Percentiles rank a stretch among this genome's conserved stretches.
Conservation (phyloP, 2,797 vertebrate species). For the Melopsittacus undulatus region DNA sequence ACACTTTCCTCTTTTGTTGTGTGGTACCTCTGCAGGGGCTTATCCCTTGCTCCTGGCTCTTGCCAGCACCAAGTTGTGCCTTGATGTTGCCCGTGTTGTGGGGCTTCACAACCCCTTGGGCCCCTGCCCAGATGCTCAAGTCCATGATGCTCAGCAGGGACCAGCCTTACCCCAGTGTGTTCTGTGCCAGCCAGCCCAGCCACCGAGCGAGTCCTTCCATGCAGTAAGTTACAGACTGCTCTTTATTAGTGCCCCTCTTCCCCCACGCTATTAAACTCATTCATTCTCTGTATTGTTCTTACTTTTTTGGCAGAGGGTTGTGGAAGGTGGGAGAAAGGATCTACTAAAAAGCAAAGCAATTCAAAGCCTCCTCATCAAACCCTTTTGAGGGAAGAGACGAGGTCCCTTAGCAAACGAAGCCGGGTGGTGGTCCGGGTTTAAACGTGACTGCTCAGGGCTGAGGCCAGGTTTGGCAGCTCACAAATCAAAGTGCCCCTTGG, state of each 20-base stretch:
- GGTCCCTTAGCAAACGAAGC: constrained; percentile 1
- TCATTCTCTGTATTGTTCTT: constrained; percentile 1
- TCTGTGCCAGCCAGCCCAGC: neutral
- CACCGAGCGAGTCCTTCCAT: neutral
- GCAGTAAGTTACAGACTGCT: neutral
- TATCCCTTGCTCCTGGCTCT: neutral
- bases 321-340: constrained; percentile 10
- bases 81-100: neutral
- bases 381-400: neutral
- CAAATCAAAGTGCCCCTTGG: constrained; percentile 19
- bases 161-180: neutral
- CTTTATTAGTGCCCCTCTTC: constrained; percentile 12
- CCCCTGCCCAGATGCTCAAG: neutral
- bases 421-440: constrained; percentile 39
- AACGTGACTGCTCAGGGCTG: neutral
- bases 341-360: neutral
- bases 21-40: neutral
- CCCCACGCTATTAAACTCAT: neutral
- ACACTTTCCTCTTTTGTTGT: neutral
- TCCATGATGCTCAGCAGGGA: neutral
- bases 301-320: constrained; percentile 5
- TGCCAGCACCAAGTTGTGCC: neutral
- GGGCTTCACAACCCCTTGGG: neutral
- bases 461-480: constrained; percentile 56
- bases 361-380: neutral